Conservation (phyloP, 2,797 vertebrate species). For the Ibycter americanus region DNA sequence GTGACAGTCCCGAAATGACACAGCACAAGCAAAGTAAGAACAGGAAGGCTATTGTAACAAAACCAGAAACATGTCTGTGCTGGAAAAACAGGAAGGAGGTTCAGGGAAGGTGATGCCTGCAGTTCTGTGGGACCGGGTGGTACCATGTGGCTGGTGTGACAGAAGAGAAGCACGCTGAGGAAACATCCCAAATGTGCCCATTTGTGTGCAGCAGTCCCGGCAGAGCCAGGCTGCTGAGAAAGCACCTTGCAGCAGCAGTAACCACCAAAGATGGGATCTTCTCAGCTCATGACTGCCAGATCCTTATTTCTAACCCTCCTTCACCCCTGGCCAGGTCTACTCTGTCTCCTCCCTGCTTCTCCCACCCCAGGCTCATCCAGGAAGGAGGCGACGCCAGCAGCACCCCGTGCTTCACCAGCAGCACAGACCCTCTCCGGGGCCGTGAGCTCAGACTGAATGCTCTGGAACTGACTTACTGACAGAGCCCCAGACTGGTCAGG, state of each 20-base stretch:
- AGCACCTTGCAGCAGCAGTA: neutral
- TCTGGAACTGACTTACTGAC: neutral
- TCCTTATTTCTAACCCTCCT: neutral
- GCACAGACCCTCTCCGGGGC: neutral
- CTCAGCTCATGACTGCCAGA: neutral
- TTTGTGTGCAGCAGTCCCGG: neutral
- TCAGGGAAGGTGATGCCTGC: neutral
- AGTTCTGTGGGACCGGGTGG: neutral
- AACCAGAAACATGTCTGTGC: neutral
- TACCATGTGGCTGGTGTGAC: neutral
- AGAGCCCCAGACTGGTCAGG: neutral
- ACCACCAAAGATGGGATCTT: neutral
- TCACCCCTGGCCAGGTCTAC: neutral
- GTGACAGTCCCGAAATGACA: neutral
- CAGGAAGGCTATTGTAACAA: neutral
- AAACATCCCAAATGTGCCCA: neutral
- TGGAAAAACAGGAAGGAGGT: neutral
- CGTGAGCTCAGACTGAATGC: neutral
- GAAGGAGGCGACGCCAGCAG: neutral
- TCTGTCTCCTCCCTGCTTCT: neutral
- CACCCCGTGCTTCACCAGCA: neutral
- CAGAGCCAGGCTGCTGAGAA: neutral
- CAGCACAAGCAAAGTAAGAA: neutral
- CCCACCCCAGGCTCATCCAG: accelerated
- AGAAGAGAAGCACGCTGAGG: neutral